Conservation (phyloP, 2,113 vertebrate genomes). For the Tachycineta bicolor region DNA sequence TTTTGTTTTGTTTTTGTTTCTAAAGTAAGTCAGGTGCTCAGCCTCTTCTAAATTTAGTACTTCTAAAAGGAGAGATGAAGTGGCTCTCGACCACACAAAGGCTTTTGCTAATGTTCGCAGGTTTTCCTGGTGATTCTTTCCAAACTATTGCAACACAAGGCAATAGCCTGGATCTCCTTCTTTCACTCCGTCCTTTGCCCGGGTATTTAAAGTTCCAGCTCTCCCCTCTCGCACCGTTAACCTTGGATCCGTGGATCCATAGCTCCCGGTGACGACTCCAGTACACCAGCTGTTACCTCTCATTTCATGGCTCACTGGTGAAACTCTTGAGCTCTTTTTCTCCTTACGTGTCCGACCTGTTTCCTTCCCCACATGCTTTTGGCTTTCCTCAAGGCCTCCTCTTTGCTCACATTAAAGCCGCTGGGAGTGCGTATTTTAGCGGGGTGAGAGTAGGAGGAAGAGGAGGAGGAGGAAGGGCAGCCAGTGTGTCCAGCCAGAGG, state of each 20-base stretch:
- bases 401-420: background rate
- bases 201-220: background rate
- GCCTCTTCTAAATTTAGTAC: background rate
- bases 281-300: slow-evolving; percentile 78
- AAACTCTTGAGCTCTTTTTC: slow-evolving; percentile 74
- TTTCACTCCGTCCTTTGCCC: background rate
- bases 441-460: background rate
- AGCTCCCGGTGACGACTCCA: slow-evolving; percentile 41
- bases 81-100: background rate
- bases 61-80: background rate
- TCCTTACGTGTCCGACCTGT: slow-evolving; percentile 53
- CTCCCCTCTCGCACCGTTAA: slow-evolving; percentile 21
- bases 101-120: background rate
- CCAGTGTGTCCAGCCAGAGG: background rate
- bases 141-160: background rate
- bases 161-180: background rate
- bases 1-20: background rate
- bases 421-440: background rate
- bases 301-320: slow-evolving; percentile 82
- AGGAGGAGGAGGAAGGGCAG: background rate
- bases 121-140: background rate
- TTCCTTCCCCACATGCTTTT: slow-evolving; percentile 16
- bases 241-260: slow-evolving; percentile 60
- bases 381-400: slow-evolving; percentile 9
- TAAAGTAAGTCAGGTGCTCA: background rate